Evolutionary conservation across 2,113 vertebrate species (phyloP), one percentile per base, ranked within the genome.

Genomic region (Hippolais icterina): DNA sequence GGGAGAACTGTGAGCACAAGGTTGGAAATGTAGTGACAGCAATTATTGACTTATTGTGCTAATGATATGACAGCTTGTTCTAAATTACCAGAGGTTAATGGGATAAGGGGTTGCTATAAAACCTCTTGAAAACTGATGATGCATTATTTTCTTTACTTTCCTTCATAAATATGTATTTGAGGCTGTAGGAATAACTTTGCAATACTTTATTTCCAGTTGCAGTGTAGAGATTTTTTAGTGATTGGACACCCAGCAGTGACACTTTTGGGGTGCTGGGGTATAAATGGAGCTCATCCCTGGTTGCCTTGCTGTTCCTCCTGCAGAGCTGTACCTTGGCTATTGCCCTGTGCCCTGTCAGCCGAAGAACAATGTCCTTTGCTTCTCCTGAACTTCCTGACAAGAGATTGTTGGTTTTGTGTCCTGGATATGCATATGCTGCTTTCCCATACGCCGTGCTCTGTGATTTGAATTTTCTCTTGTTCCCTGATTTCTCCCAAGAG

Each of bases 61-160:
- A 96, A 96, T 96, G 78, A 87, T 93, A 95, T 89, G 83, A 89
- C 83, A 94, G 49, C 78, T 94, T 94, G 72, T 91, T 97, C 96
- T 79, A 88, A 60, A 95, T 97, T 95, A 96, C 91, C 25, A 74
- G 88, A 91, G 92, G 93, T 95, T 97, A 97, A 96, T 96, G 93
- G 79, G 66, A 87, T 96, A 96, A 97, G 87, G 90, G 93, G 86
- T 75, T 95, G 70, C 74, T 80, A 68, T 87, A 75, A 93, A 96
- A 89, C 54, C 78, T 83, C 83, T 92, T 75, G 63, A 80, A 94
- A 93, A 83, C 24, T 63, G 75, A 87, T 90, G 87, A 89, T 90
- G 31, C 64, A 61, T 87, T 96, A 49, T 95, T 95, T 95, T 88
- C 78, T 91, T 94, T 82, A 52, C 83, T 92, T 90, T 52, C 35